These are phyloP conservation scores for Aplysina aerophoba DNA, from an alignment of 37 sponge, comb jelly and placozoan species.

Conservation along the genomic window DNA sequence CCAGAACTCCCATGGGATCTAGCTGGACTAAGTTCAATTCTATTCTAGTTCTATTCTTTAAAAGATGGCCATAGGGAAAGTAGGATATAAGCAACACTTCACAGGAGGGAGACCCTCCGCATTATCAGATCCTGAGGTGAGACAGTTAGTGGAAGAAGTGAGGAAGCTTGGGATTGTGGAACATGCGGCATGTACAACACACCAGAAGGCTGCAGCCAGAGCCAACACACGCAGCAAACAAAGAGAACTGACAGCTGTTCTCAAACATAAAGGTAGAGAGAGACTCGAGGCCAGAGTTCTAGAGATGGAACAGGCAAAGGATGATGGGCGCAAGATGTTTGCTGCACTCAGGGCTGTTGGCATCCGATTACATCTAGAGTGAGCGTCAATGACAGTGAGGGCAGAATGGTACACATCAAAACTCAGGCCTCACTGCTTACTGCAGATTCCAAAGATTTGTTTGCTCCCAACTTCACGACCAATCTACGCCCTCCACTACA, in stretches of 20 bases:
- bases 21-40: constrained; percentile 13
- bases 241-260: background rate
- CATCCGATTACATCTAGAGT: background rate
- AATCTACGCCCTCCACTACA: too few species aligned
- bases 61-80: background rate
- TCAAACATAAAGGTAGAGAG: background rate
- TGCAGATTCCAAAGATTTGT: background rate
- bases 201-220: constrained; percentile 7
- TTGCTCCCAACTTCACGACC: constrained; percentile 3
- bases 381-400: background rate
- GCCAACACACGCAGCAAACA: constrained; percentile 5
- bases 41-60: too few species aligned
- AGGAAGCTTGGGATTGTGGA: constrained; percentile 20
- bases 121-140: constrained; percentile 6
- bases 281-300: background rate
- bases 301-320: constrained; percentile 19
- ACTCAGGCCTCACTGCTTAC: background rate
- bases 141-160: constrained; percentile 22
- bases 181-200: constrained; percentile 10
- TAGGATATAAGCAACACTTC: background rate
- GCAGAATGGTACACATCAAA: background rate
- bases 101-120: background rate
- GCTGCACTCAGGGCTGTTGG: background rate
- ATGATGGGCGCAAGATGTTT: constrained; percentile 18
- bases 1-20: background rate